Evolutionary conservation across 2,113 vertebrate species (phyloP).

Genomic region (Gobio gobio): DNA sequence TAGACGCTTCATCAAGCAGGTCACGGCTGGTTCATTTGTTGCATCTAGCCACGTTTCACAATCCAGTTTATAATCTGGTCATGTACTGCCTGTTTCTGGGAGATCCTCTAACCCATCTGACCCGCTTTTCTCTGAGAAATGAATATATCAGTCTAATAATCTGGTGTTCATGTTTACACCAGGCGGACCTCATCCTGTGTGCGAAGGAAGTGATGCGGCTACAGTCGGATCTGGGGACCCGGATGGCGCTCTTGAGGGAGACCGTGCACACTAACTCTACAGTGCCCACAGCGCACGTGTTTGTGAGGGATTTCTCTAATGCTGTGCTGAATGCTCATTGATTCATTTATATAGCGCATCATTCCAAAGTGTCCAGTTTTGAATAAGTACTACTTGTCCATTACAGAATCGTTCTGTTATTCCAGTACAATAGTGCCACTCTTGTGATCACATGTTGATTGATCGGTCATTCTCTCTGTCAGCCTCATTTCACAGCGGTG

Average conservation of each 20-base stretch:
- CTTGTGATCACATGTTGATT: neutral
- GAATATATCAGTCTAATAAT: neutral
- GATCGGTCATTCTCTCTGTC: neutral
- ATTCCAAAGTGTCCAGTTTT: neutral
- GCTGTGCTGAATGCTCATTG: neutral
- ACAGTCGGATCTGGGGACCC: conserved; percentile 73
- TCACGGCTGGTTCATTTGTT: too few species aligned
- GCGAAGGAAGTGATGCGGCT: conserved; percentile 77
- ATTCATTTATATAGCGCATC: neutral
- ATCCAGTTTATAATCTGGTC: too few species aligned
- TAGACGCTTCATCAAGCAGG: too few species aligned
- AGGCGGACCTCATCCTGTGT: conserved; percentile 83
- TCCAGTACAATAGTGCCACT: neutral
- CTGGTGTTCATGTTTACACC: conserved; percentile 33
- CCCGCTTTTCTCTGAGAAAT: neutral
- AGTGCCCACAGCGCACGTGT: conserved; percentile 82
- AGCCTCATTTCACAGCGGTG: conserved; percentile 86
- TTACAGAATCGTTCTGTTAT: neutral
- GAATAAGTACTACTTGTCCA: too few species aligned
- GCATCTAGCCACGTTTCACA: too few species aligned
- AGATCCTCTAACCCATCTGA: too few species aligned
- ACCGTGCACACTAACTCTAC: conserved; percentile 76
- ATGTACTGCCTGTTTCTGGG: too few species aligned
- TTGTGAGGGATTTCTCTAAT: conserved; percentile 78
- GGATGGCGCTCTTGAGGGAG: conserved; percentile 77